Conservation (phyloP, 2,888 invertebrate species). For the Coelogynopora nodosa region DNA sequence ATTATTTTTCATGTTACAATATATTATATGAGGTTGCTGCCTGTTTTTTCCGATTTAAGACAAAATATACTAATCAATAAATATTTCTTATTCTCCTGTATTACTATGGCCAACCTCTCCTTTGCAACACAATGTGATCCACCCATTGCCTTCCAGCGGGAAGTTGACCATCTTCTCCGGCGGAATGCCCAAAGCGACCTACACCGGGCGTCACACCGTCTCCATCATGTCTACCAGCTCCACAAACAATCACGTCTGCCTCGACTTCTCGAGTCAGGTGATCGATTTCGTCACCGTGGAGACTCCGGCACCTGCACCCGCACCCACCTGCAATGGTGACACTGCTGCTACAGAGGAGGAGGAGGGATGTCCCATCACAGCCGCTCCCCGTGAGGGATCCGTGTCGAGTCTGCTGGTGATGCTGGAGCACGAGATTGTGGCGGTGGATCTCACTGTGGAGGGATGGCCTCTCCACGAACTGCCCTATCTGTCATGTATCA, state of each 20-base stretch:
- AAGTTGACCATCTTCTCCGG: slow-evolving; percentile 71
- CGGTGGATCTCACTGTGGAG: slow-evolving; percentile 77
- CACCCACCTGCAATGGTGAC: neutral
- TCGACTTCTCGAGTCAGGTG: slow-evolving; percentile 91
- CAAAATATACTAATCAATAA: no score
- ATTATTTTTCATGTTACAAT: neutral
- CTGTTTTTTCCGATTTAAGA: neutral
- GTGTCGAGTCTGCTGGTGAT: slow-evolving; percentile 70
- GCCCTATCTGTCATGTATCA: slow-evolving; percentile 69
- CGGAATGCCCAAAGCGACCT: slow-evolving; percentile 89
- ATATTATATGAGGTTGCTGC: neutral
- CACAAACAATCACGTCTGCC: slow-evolving; percentile 80
- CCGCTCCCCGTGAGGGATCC: neutral
- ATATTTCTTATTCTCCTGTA: no score
- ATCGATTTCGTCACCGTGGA: slow-evolving; percentile 66
- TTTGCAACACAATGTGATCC: no score
- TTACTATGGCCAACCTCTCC: no score
- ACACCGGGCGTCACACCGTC: slow-evolving; percentile 87
- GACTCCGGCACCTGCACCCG: neutral
- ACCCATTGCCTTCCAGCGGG: neutral
- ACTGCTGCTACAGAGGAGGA: neutral
- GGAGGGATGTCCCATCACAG: neutral
- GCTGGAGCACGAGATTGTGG: slow-evolving; percentile 89
- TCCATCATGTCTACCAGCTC: slow-evolving; percentile 71
- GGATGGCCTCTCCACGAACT: slow-evolving; percentile 75